phyloP scores from a whole-genome alignment of 2,797 vertebrate species.

The Sebastiscus albofasciatus region DNA sequence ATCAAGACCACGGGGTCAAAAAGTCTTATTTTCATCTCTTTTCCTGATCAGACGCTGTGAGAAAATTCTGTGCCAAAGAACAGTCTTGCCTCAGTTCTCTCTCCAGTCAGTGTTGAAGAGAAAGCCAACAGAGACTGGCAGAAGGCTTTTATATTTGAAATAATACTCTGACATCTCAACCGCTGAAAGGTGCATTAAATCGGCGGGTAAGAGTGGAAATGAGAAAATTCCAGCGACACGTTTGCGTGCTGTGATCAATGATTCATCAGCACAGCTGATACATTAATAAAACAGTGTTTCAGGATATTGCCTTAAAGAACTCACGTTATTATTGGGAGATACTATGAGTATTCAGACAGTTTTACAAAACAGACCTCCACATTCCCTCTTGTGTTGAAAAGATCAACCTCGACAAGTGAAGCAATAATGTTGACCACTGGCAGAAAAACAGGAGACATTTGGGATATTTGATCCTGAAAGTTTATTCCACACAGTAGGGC shows the following conservation, averaged over 20 bases:
- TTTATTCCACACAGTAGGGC: background rate
- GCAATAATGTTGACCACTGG: background rate
- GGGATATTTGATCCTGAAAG: background rate
- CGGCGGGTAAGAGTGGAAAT: slow-evolving; percentile 3
- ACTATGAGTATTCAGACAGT: background rate
- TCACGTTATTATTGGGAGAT: background rate
- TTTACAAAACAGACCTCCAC: slow-evolving; percentile 21
- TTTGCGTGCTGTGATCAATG: slow-evolving; percentile 15
- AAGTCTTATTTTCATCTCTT: slow-evolving; percentile 15
- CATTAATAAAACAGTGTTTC: slow-evolving; percentile 32
- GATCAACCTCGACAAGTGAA: slow-evolving; percentile 2
- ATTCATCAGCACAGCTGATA: slow-evolving; percentile 1
- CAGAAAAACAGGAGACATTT: background rate
- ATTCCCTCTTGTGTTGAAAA: background rate
- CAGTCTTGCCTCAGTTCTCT: background rate
- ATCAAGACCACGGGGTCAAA: slow-evolving; percentile 29
- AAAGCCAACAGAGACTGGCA: slow-evolving; percentile 7
- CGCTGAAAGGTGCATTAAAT: slow-evolving; percentile 9
- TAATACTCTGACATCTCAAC: slow-evolving; percentile 6
- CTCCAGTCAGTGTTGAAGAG: background rate
- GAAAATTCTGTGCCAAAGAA: slow-evolving; percentile 10
- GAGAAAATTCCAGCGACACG: slow-evolving; percentile 4
- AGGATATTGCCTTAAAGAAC: slow-evolving; percentile 10
- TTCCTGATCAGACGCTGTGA: background rate
- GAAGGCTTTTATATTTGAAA: slow-evolving; percentile 30